These are phyloP conservation scores for Leptoteleia sp. DNA, from an alignment of 1,140 invertebrate genomes.

Conservation along the genomic window DNA sequence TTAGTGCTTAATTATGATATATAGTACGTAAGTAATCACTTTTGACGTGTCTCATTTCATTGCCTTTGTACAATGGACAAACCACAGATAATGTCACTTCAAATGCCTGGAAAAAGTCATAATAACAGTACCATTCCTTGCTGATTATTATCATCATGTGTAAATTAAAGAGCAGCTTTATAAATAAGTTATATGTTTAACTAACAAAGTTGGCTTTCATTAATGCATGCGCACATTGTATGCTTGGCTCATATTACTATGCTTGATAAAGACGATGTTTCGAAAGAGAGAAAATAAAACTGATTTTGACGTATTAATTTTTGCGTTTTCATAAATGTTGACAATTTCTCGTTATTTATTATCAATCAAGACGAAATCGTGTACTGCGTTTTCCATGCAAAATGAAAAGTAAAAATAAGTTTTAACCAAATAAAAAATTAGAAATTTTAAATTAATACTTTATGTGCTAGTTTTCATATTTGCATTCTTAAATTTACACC, in stretches of 20 bases:
- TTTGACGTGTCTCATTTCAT: slow-evolving; percentile 63
- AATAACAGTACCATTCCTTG: slow-evolving; percentile 42
- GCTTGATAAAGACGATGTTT: slow-evolving; percentile 3
- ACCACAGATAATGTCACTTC: slow-evolving; percentile 52
- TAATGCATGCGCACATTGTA: slow-evolving; percentile 48
- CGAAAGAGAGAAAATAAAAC: no score
- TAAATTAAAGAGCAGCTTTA: slow-evolving; percentile 56
- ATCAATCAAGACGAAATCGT: no score
- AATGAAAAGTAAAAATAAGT: no score
- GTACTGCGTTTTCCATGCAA: no score
- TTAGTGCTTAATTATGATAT: slow-evolving; percentile 66
- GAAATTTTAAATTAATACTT: no score
- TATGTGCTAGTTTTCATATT: no score
- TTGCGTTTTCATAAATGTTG: no score
- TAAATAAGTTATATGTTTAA: slow-evolving; percentile 52
- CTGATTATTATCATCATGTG: slow-evolving; percentile 55
- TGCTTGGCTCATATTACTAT: slow-evolving; percentile 18
- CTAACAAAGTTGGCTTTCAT: slow-evolving; percentile 50
- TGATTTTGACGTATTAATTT: no score
- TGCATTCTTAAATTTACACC: no score
- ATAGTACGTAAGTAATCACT: slow-evolving; percentile 63
- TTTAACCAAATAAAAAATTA: no score
- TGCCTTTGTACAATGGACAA: slow-evolving; percentile 62
- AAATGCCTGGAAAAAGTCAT: slow-evolving; percentile 51
- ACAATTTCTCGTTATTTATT: no score